A percentile compares a stretch with the other conserved stretches of the same genome.
Conservation (phyloP, 30 jellyfish, hydroid and myxozoan species). For the Morbakka virulenta region DNA sequence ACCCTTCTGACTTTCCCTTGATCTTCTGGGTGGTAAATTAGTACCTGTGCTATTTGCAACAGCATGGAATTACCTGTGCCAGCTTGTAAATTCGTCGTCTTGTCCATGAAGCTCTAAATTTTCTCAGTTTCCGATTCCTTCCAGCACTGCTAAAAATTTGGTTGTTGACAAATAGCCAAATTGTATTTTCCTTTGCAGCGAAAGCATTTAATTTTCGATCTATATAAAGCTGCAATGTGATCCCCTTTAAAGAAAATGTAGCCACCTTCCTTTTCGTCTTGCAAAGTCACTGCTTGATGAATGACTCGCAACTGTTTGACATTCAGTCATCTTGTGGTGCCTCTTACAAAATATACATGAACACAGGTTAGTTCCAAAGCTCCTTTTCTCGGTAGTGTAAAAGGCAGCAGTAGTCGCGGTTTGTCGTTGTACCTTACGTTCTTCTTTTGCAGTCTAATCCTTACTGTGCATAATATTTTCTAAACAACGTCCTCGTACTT, state of each 20-base stretch:
- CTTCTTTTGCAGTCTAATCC: too few relatives aligned
- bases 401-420: slow-evolving; percentile 6
- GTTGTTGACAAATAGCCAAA: neutral
- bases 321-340: neutral
- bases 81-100: neutral
- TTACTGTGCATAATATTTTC: neutral
- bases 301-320: neutral
- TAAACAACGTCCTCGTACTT: neutral
- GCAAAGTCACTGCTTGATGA: neutral
- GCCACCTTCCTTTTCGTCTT: neutral
- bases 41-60: neutral
- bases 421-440: neutral
- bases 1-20: too few relatives aligned
- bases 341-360: slow-evolving; percentile 20
- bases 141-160: too few relatives aligned
- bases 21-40: neutral
- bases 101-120: too few relatives aligned
- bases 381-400: neutral
- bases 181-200: slow-evolving; percentile 1
- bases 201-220: neutral
- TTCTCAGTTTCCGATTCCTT: too few relatives aligned
- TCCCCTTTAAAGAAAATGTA: neutral
- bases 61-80: neutral
- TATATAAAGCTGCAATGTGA: neutral
- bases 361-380: neutral